Conservation (phyloP, 2,888 invertebrate genomes). For the Trimorus sp. region DNA sequence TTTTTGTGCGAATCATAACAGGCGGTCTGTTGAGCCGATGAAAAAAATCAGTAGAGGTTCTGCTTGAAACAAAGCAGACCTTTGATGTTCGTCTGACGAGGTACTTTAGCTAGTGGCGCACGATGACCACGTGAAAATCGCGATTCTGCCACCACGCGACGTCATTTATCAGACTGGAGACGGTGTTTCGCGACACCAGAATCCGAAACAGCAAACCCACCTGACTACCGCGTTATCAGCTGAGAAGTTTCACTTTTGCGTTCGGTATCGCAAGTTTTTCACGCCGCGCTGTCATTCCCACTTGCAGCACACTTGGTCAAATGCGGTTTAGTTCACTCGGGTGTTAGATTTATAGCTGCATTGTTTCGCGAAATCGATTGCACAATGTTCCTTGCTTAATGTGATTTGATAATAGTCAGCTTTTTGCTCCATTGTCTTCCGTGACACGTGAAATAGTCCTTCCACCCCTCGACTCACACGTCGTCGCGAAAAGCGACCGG, state of each 20-base stretch:
- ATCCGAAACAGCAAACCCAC: not conserved
- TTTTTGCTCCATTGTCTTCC: conserved; percentile 1
- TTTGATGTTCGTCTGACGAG: no score
- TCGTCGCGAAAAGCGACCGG: not conserved
- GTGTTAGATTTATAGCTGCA: conserved; percentile 1
- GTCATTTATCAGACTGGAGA: not conserved
- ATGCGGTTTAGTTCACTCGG: not conserved
- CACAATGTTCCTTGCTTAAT: not conserved
- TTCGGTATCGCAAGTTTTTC: not conserved
- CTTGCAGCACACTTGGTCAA: no score
- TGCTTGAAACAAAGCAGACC: no score
- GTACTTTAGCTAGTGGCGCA: no score
- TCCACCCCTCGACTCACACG: not conserved
- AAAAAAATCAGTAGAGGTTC: no score
- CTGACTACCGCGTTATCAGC: not conserved
- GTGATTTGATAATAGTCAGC: conserved; percentile 9
- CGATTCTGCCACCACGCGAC: not conserved
- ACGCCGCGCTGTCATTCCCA: not conserved
- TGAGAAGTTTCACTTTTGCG: no score
- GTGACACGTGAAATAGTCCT: conserved; percentile 5
- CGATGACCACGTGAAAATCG: no score
- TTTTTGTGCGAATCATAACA: no score
- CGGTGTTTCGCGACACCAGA: not conserved
- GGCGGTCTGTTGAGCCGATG: no score
- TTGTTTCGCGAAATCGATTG: conserved; percentile 6